Conservation (phyloP, 1,140 invertebrate genomes). For the Heliconius melpomene region DNA sequence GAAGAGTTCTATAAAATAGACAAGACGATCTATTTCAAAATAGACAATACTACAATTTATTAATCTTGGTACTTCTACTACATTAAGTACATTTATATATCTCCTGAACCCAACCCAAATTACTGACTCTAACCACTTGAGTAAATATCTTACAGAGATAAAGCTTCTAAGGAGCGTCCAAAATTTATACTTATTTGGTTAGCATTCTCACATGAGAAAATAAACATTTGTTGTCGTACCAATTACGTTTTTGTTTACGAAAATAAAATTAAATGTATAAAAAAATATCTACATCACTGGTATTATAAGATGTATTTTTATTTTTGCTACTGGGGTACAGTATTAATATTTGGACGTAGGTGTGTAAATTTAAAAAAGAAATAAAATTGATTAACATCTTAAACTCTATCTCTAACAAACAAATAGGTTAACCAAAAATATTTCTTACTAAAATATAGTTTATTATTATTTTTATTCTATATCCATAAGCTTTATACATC, state of each 20-base stretch:
- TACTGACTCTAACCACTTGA: background rate
- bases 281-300: too few species aligned
- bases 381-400: too few species aligned
- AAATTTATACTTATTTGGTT: conserved; percentile 4
- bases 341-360: too few species aligned
- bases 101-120: background rate
- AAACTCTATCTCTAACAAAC: too few species aligned
- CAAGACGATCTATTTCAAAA: background rate
- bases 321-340: too few species aligned
- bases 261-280: background rate
- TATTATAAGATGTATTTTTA: too few species aligned
- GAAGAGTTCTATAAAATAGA: background rate
- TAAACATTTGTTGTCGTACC: background rate
- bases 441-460: too few species aligned
- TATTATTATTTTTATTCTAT: too few species aligned
- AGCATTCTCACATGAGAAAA: background rate
- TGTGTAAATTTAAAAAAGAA: too few species aligned
- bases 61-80: background rate
- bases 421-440: too few species aligned
- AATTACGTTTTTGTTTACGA: background rate
- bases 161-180: background rate
- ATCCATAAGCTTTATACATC: too few species aligned
- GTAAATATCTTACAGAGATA: background rate
- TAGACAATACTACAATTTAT: background rate
- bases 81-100: background rate